Percentiles rank a stretch among this genome's conserved stretches.
Conservation (phyloP, 37 sponge, comb jelly and placozoan genomes). For the Agelas oroides region DNA sequence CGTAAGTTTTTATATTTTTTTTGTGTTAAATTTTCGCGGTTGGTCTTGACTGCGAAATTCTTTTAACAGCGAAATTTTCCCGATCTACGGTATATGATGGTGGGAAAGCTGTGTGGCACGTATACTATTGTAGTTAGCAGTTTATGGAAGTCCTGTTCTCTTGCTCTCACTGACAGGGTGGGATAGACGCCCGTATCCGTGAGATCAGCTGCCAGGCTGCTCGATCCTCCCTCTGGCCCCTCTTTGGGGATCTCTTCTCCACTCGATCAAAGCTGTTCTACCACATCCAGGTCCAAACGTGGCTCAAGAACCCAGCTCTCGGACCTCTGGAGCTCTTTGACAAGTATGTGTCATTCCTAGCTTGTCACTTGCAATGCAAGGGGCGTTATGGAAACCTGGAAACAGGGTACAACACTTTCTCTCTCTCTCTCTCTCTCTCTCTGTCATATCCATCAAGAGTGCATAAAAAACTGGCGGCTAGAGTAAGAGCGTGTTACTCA, state of each 20-base stretch:
- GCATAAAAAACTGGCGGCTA: too few species aligned
- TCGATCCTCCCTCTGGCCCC: slow-evolving; percentile 62
- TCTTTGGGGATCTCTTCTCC: slow-evolving; percentile 70
- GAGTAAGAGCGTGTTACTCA: too few species aligned
- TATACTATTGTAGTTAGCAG: too few species aligned
- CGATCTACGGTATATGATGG: too few species aligned
- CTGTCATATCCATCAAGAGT: too few species aligned
- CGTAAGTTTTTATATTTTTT: too few species aligned
- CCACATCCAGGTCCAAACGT: slow-evolving; percentile 51
- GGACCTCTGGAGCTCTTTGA: slow-evolving; percentile 76
- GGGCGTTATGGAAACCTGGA: too few species aligned
- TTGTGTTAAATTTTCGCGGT: too few species aligned
- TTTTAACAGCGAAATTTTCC: too few species aligned
- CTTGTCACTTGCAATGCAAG: background rate
- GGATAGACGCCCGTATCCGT: slow-evolving; percentile 56
- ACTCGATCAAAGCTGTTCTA: slow-evolving; percentile 58
- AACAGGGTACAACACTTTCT: background rate
- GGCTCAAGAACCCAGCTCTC: slow-evolving; percentile 37
- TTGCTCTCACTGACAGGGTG: too few species aligned
- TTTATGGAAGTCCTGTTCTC: background rate
- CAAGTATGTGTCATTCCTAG: slow-evolving; percentile 51
- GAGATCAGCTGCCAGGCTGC: slow-evolving; percentile 52
- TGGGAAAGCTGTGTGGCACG: too few species aligned
- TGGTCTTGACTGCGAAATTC: too few species aligned
- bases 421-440: background rate